Conservation (phyloP, 2,888 invertebrate genomes). For the Hipparchia semele region DNA sequence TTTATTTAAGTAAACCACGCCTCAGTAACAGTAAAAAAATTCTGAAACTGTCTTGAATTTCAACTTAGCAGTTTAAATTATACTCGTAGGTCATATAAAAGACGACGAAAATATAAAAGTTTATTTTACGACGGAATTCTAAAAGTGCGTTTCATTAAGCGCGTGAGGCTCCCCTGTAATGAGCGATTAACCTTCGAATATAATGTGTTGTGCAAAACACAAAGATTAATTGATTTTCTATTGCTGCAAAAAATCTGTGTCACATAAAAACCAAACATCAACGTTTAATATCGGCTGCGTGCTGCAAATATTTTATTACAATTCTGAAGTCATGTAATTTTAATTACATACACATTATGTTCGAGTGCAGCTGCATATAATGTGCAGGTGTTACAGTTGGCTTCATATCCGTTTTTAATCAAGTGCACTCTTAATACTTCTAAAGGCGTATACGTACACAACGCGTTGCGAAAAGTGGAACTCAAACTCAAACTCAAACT, state of each 20-base stretch:
- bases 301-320: slow-evolving; percentile 52
- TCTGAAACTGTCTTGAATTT: too few relatives aligned
- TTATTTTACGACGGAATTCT: neutral
- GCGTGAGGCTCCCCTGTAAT: neutral
- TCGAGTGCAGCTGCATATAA: slow-evolving; percentile 43
- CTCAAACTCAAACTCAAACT: too few relatives aligned
- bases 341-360: slow-evolving; percentile 60
- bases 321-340: slow-evolving; percentile 54
- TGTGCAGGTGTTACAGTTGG: slow-evolving; percentile 38
- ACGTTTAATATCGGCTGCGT: slow-evolving; percentile 40
- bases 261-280: slow-evolving; percentile 30
- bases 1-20: too few relatives aligned
- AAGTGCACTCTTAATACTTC: slow-evolving; percentile 27
- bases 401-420: slow-evolving; percentile 33
- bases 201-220: slow-evolving; percentile 6
- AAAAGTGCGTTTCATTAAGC: neutral
- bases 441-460: neutral
- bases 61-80: too few relatives aligned
- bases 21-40: too few relatives aligned
- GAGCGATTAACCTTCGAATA: slow-evolving; percentile 1
- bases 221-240: slow-evolving; percentile 10
- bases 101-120: neutral
- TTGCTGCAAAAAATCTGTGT: slow-evolving; percentile 33
- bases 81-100: too few relatives aligned
- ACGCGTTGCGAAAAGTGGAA: neutral